Evolutionary conservation across 2,113 vertebrate species (phyloP).

Genomic region (Desmodus rotundus): DNA sequence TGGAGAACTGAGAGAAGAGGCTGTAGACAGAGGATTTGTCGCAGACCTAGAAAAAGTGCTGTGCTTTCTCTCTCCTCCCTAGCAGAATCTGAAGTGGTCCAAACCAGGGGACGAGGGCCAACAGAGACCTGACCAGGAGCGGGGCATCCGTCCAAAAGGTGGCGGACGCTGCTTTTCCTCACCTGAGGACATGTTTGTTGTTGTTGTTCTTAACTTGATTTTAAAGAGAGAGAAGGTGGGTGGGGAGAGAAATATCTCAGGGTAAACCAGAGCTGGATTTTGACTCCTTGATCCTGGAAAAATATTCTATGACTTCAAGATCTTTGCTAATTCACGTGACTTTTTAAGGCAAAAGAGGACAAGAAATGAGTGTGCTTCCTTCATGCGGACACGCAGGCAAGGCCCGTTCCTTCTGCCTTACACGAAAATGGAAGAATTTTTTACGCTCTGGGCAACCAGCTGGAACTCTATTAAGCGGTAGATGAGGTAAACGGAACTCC

Average conservation of each 20-base stretch:
- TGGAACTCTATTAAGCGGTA: background rate
- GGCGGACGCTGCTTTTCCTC: too few relatives aligned
- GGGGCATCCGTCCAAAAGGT: background rate
- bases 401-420: slow-evolving; percentile 61
- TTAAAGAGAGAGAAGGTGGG: too few relatives aligned
- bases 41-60: background rate
- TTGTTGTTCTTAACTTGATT: too few relatives aligned
- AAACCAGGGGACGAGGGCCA: background rate
- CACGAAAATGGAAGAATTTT: background rate
- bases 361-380: slow-evolving; percentile 46
- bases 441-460: background rate
- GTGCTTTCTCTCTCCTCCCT: background rate
- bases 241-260: slow-evolving; percentile 15
- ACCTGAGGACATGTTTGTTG: too few relatives aligned
- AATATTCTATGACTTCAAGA: slow-evolving; percentile 55
- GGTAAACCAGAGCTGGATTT: slow-evolving; percentile 62
- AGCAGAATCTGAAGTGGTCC: background rate
- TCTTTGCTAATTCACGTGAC: slow-evolving; percentile 66
- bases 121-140: background rate
- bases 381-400: slow-evolving; percentile 63
- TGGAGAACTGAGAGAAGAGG: background rate
- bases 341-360: slow-evolving; percentile 38
- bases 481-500: background rate
- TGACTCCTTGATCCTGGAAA: slow-evolving; percentile 57
- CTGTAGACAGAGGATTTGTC: background rate